A percentile compares a stretch with the other conserved stretches of the same genome.
Conservation (phyloP, 1,140 invertebrate species). For the Radopholus similis region DNA sequence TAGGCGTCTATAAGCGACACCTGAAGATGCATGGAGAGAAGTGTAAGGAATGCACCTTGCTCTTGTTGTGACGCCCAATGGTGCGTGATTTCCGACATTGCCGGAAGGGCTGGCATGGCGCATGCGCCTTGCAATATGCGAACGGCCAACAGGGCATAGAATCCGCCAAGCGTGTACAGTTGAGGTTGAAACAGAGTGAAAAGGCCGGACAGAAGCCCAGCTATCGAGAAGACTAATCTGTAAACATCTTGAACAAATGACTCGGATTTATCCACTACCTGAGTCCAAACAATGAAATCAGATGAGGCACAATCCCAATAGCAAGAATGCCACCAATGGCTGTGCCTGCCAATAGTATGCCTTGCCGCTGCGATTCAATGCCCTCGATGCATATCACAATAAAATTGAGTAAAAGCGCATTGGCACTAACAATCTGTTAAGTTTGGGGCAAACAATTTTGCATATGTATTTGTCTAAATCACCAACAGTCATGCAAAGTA, state of each 20-base stretch:
- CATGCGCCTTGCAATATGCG: background rate
- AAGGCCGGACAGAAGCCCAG: background rate
- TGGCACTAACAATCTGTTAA: no score
- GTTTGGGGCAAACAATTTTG: no score
- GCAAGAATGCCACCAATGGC: constrained; percentile 1
- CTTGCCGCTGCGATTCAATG: background rate
- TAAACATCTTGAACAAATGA: no score
- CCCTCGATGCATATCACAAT: background rate
- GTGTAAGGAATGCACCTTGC: background rate
- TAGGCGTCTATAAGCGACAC: no score
- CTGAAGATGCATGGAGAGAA: background rate
- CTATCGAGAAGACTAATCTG: background rate
- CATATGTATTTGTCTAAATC: no score
- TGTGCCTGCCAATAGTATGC: background rate
- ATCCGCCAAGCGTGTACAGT: background rate
- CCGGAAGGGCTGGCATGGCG: background rate
- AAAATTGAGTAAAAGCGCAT: constrained; percentile 3
- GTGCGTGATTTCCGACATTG: background rate
- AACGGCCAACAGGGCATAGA: background rate
- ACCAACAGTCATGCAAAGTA: no score
- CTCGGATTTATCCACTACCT: no score
- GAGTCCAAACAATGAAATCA: background rate
- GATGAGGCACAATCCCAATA: background rate
- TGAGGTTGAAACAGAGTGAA: background rate
- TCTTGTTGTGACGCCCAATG: background rate